phyloP scores from a whole-genome alignment of 2,797 vertebrate species.

The Masticophis lateralis region DNA sequence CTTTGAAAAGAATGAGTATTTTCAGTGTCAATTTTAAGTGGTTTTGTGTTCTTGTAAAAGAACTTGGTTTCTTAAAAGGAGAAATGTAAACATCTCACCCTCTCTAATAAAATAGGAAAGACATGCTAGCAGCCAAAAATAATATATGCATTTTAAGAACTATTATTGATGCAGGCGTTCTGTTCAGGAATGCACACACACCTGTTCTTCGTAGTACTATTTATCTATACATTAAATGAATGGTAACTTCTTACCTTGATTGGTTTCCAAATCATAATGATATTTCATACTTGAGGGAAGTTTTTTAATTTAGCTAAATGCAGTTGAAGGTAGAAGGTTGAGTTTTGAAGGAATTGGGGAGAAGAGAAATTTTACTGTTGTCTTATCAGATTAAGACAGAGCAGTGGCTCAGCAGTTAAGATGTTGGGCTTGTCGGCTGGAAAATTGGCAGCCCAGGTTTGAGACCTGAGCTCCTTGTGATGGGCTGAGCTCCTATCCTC shows the following conservation, averaged over 20 bases:
- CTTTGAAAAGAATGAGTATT: conserved; percentile 1
- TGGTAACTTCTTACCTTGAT: background rate
- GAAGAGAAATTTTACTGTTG: conserved; percentile 10
- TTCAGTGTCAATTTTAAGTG: background rate
- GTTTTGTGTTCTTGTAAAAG: conserved; percentile 15
- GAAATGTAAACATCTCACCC: conserved; percentile 53
- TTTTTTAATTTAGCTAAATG: background rate
- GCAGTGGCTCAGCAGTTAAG: background rate
- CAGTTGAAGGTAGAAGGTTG: background rate
- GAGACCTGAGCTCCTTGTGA: background rate
- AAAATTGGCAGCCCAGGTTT: background rate
- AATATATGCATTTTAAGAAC: conserved; percentile 21
- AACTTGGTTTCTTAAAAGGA: conserved; percentile 23
- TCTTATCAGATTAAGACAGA: background rate
- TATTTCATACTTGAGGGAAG: conserved; percentile 6
- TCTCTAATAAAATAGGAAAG: conserved; percentile 27
- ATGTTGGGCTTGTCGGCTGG: background rate
- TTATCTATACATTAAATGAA: conserved; percentile 2
- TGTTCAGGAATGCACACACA: conserved; percentile 39
- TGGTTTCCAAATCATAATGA: conserved; percentile 6
- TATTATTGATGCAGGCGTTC: conserved; percentile 29
- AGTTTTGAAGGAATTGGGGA: background rate
- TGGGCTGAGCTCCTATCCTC: background rate
- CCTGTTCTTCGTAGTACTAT: conserved; percentile 24
- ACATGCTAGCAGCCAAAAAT: conserved; percentile 17